phyloP scores from a whole-genome alignment of 1,140 invertebrate species.

The Mizuhopecten yessoensis region DNA sequence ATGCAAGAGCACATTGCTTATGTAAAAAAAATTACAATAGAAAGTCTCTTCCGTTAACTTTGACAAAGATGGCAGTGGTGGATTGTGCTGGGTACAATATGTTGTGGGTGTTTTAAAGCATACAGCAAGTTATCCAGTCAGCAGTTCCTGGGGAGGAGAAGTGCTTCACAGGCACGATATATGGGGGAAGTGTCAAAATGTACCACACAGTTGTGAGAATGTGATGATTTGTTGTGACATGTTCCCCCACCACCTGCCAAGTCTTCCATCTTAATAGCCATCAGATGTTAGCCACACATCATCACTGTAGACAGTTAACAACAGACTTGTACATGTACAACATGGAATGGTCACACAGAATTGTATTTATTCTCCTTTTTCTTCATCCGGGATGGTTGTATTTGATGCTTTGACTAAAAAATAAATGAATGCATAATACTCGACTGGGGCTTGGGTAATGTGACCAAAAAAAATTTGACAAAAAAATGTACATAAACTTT shows the following conservation, averaged over 20 bases:
- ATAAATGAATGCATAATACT: no score
- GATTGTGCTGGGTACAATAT: background rate
- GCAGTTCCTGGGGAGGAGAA: background rate
- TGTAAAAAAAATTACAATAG: no score
- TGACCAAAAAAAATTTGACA: no score
- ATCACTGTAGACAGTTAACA: background rate
- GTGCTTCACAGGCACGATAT: background rate
- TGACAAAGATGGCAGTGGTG: background rate
- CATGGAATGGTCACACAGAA: background rate
- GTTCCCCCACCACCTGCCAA: background rate
- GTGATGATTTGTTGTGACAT: background rate
- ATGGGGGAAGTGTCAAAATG: background rate
- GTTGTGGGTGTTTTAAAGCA: slow-evolving; percentile 8
- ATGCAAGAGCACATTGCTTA: no score
- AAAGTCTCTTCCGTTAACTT: background rate
- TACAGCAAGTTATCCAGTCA: background rate
- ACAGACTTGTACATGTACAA: background rate
- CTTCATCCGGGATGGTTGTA: background rate
- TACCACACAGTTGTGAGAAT: background rate
- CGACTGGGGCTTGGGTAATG: no score
- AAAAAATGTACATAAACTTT: no score
- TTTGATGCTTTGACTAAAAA: no score
- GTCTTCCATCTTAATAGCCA: slow-evolving; percentile 9
- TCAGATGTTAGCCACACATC: background rate
- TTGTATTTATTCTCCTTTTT: no score